A percentile compares a stretch with the other conserved stretches of the same genome.
Evolutionary conservation across 2,113 vertebrate species (phyloP).

Genomic region (Pycnonotus jocosus): DNA sequence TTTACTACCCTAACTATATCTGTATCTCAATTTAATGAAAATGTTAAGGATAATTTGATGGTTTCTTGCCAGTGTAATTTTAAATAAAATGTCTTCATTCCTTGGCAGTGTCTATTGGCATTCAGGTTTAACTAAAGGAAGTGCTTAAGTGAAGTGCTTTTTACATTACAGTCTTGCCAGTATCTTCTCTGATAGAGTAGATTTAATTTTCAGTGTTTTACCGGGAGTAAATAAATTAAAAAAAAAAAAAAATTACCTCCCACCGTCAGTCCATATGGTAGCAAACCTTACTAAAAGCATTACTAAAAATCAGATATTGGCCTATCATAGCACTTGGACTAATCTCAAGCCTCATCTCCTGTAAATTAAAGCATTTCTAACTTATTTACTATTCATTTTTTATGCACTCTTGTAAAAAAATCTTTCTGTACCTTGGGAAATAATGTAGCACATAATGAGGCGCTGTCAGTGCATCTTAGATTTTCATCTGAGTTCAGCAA

Average conservation of each 20-base stretch:
- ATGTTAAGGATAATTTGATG: constrained; percentile 75
- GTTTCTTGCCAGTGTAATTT: constrained; percentile 73
- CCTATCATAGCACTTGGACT: neutral
- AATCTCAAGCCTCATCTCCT: neutral
- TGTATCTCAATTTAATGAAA: constrained; percentile 76
- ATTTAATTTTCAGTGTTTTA: constrained; percentile 52
- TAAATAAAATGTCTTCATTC: constrained; percentile 70
- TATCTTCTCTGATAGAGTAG: constrained; percentile 25
- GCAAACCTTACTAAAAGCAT: constrained; percentile 23
- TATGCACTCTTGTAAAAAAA: neutral
- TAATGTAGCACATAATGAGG: neutral
- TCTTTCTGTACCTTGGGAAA: neutral
- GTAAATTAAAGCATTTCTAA: constrained; percentile 1
- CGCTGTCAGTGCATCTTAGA: neutral
- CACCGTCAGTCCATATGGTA: neutral
- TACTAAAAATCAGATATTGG: constrained; percentile 38
- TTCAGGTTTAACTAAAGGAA: constrained; percentile 56
- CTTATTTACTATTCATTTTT: constrained; percentile 24
- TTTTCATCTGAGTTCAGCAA: constrained; percentile 27
- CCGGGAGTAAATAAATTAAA: constrained; percentile 55
- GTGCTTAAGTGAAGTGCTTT: constrained; percentile 65
- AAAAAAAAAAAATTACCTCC: constrained; percentile 4
- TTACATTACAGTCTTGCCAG: constrained; percentile 38
- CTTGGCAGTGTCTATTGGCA: constrained; percentile 60
- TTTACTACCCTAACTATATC: constrained; percentile 69